phyloP scores from a whole-genome alignment of 2,888 invertebrate genomes.

The Drosophila mayaguana region DNA sequence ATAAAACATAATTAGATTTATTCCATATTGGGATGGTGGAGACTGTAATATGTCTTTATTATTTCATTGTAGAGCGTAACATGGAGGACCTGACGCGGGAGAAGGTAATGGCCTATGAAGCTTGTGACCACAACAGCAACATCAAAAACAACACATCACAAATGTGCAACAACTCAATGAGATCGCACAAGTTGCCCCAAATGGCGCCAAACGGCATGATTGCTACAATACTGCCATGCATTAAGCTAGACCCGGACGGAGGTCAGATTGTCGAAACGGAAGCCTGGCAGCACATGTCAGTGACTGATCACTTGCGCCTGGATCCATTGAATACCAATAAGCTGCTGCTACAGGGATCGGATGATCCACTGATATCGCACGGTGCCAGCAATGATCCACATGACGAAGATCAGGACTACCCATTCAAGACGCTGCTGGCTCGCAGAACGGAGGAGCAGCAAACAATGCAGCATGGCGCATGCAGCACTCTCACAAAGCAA shows the following conservation, averaged over 20 bases:
- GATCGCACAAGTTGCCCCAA: conserved; percentile 28
- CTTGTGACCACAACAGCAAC: conserved; percentile 49
- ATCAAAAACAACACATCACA: conserved; percentile 29
- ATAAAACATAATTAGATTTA: conserved; percentile 8
- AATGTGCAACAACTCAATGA: conserved; percentile 20
- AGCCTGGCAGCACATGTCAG: conserved; percentile 49
- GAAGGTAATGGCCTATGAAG: conserved; percentile 50
- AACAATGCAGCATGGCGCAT: conserved; percentile 61
- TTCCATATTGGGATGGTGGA: conserved; percentile 7
- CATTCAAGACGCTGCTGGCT: conserved; percentile 71
- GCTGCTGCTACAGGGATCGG: conserved; percentile 83
- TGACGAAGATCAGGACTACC: conserved; percentile 83
- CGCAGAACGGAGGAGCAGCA: conserved; percentile 45
- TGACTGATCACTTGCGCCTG: conserved; percentile 50
- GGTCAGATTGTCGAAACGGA: conserved; percentile 51
- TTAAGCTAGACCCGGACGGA: conserved; percentile 68
- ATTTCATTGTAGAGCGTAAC: conserved; percentile 74
- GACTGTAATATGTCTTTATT: not conserved
- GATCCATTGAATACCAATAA: conserved; percentile 66
- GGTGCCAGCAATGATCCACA: conserved; percentile 82
- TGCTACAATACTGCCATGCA: conserved; percentile 35
- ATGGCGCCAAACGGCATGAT: conserved; percentile 22
- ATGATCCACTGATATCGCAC: conserved; percentile 85
- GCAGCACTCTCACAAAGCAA: conserved; percentile 77
- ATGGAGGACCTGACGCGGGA: conserved; percentile 83